A percentile compares a stretch with the other conserved stretches of the same genome.
Evolutionary conservation across 2,113 vertebrate species (phyloP).

Genomic region (Morone saxatilis): DNA sequence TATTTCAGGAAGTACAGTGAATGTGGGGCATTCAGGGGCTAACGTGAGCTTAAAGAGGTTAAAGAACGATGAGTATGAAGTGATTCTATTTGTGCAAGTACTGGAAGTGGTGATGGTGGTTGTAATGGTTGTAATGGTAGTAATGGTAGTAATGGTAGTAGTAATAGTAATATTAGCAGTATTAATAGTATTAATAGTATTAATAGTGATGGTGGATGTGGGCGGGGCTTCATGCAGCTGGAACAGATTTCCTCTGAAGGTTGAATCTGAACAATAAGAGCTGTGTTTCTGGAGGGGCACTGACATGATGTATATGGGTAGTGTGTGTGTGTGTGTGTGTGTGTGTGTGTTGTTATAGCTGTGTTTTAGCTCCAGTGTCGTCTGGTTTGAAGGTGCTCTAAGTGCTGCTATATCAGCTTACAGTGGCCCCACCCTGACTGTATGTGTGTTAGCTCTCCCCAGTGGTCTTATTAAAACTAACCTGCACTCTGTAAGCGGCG

Average conservation of each 20-base stretch:
- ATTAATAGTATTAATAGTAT: too few relatives aligned
- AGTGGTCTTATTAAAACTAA: constrained; percentile 12
- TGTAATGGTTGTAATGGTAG: too few relatives aligned
- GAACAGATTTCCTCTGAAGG: constrained; percentile 60
- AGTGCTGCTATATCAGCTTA: constrained; percentile 29
- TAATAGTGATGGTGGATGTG: constrained; percentile 25
- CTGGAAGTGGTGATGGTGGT: background rate
- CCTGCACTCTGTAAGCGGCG: background rate
- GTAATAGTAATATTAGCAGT: too few relatives aligned
- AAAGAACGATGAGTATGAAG: too few relatives aligned
- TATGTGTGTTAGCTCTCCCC: background rate
- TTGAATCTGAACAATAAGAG: constrained; percentile 57
- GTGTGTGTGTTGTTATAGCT: background rate
- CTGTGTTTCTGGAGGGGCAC: constrained; percentile 38
- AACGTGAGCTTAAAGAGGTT: too few relatives aligned
- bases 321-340: constrained; percentile 8
- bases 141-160: too few relatives aligned
- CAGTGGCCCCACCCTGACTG: constrained; percentile 19
- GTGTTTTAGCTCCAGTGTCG: background rate
- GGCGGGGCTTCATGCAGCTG: constrained; percentile 47
- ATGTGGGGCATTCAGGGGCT: too few relatives aligned
- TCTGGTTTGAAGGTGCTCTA: constrained; percentile 11
- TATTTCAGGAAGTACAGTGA: too few relatives aligned
- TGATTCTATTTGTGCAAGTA: too few relatives aligned
- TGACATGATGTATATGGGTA: background rate